Evolutionary conservation across 2,113 vertebrate genomes (phyloP), one percentile per base, ranked within the genome.

Genomic region (Microtus oregoni): DNA sequence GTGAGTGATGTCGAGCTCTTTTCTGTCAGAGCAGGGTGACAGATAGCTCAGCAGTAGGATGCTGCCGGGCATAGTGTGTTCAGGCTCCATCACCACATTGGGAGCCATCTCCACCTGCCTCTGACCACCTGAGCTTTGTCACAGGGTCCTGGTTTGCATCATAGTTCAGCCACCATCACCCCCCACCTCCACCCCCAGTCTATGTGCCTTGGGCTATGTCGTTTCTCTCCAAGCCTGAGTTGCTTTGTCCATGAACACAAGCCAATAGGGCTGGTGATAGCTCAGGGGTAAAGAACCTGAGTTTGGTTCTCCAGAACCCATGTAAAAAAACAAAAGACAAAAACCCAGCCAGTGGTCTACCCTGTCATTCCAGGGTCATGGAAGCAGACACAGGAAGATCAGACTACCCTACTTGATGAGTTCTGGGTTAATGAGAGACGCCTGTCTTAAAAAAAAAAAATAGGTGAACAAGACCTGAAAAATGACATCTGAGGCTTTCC

Each of bases 21-120:
- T 77, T 12, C 10, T 20, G 4, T 47, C 12, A 4, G 32, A 22
- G 6, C 24, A 61, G 50, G 32, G 6, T 6, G 11, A 9, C 13
- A 35, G 52, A 7, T 17, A 35, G 52, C 58, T 77, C 28, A 10
- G 30, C 44, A 26, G 22, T 41, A 47, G 30, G 63, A 47, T 26
- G 11, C 75, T 35, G 38, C 15, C 24, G 55, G 7, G 26, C 2
- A 3, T 7, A 19, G 14, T 11, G 13, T 47, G 63, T 12, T 78
- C 44, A n/a, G 90, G 14, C 65, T 22, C 65, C 0, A 1, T 3
- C 1, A 7, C 15, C 1, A 1, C 17, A 10, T 28, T 17, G 41
- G 1, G 0, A 4, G 7, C 3, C 19, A 15, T 30, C 38, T 28
- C 70, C 32, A 11, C 13, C 13, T 28, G 14, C 30, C 22, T 41